Conservation (phyloP, 2,113 vertebrate genomes). For the Nyctibius bracteatus region DNA sequence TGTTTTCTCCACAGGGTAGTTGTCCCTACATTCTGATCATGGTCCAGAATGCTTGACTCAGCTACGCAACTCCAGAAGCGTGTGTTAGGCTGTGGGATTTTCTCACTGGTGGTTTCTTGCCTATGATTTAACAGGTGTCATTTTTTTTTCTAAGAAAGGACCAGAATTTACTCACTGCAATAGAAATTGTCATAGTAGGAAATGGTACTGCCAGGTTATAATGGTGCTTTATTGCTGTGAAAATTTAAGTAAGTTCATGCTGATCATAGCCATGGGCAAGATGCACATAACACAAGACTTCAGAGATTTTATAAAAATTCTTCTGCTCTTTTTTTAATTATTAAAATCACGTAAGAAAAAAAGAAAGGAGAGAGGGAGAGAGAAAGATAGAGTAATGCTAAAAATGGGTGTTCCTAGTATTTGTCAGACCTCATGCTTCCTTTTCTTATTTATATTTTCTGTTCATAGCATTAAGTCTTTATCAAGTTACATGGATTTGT, state of each 20-base stretch:
- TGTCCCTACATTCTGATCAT: not conserved
- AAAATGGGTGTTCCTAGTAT: not conserved
- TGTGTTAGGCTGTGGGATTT: not conserved
- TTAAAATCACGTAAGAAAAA: not conserved
- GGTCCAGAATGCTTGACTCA: not conserved
- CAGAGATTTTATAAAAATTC: not conserved
- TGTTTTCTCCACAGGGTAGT: not conserved
- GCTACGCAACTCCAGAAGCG: fast-evolving
- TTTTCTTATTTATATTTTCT: not conserved
- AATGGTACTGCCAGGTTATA: not conserved
- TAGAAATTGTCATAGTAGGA: not conserved
- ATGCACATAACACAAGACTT: not conserved
- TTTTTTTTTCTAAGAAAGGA: not conserved
- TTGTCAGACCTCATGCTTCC: not conserved
- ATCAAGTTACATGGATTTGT: not conserved
- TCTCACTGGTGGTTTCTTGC: not conserved
- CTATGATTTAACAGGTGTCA: not conserved
- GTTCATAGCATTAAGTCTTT: not conserved
- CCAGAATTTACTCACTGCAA: not conserved
- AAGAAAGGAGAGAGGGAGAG: fast-evolving
- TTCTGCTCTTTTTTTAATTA: not conserved
- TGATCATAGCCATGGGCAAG: not conserved
- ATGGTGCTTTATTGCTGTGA: not conserved
- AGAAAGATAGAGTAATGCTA: not conserved
- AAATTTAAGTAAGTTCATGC: not conserved